Evolutionary conservation across 53 echinoderm and acorn worm species (phyloP).

Genomic region (Holothuria leucospilota): DNA sequence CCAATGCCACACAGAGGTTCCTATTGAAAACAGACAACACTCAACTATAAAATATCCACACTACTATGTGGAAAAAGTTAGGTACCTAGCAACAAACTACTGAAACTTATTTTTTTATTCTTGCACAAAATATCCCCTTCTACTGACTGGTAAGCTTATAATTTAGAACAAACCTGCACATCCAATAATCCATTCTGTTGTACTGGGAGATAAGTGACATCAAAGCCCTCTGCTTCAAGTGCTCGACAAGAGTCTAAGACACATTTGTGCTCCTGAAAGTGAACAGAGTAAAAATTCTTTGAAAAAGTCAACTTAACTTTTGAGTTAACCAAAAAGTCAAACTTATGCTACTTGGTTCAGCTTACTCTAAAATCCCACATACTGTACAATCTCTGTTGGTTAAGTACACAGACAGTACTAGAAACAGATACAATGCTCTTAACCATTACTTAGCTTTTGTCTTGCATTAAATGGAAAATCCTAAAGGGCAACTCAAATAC

Average conservation of each 20-base stretch:
- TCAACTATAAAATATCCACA: too few relatives aligned
- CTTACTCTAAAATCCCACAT: not conserved
- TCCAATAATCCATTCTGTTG: slow-evolving; percentile 85
- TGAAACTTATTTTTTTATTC: too few relatives aligned
- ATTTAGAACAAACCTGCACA: slow-evolving; percentile 64
- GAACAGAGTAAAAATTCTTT: not conserved
- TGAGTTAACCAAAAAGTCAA: not conserved
- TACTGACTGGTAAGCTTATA: too few relatives aligned
- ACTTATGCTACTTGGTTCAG: not conserved
- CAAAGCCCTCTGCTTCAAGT: slow-evolving; percentile 89
- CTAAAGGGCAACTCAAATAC: not conserved
- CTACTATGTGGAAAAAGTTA: too few relatives aligned
- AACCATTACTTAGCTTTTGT: too few relatives aligned
- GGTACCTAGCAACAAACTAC: too few relatives aligned
- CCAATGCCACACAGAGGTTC: too few relatives aligned
- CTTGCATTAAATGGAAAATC: not conserved
- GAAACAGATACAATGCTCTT: too few relatives aligned
- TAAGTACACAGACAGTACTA: too few relatives aligned
- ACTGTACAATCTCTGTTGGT: too few relatives aligned
- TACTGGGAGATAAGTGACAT: slow-evolving; percentile 96
- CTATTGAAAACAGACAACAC: too few relatives aligned
- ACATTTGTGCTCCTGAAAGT: slow-evolving; percentile 90
- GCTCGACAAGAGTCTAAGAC: slow-evolving; percentile 94
- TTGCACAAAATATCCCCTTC: too few relatives aligned
- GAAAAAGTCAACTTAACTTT: not conserved